Conservation (phyloP, 2,797 vertebrate genomes). For the Potorous gilbertii region DNA sequence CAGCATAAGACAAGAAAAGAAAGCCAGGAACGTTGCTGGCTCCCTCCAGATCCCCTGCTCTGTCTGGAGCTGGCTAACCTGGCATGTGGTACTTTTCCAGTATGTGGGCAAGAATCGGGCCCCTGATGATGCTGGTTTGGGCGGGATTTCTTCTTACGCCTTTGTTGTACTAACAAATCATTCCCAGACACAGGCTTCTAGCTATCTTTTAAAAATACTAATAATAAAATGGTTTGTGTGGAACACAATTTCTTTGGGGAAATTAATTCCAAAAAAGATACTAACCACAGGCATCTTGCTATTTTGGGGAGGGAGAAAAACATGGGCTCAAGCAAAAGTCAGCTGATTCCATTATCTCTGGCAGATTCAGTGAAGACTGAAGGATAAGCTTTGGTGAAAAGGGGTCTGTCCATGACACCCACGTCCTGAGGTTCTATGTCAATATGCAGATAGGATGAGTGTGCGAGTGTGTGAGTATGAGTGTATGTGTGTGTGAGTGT, state of each 20-base stretch:
- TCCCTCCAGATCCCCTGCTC: slow-evolving; percentile 50
- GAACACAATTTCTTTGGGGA: slow-evolving; percentile 71
- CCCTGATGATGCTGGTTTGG: slow-evolving; percentile 70
- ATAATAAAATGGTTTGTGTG: slow-evolving; percentile 49
- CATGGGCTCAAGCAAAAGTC: slow-evolving; percentile 41
- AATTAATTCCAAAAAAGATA: slow-evolving; percentile 75
- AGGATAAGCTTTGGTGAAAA: slow-evolving; percentile 41
- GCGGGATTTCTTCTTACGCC: slow-evolving; percentile 70
- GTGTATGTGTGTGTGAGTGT: too few relatives aligned
- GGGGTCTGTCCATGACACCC: slow-evolving; percentile 29
- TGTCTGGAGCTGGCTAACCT: slow-evolving; percentile 44
- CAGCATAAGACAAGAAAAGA: slow-evolving; percentile 54
- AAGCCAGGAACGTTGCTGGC: slow-evolving; percentile 74
- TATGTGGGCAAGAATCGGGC: slow-evolving; percentile 49
- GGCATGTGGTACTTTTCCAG: background rate
- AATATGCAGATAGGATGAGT: background rate
- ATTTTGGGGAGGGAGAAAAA: slow-evolving; percentile 72
- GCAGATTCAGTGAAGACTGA: slow-evolving; percentile 26
- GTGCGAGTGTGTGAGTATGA: background rate
- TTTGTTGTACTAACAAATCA: slow-evolving; percentile 79
- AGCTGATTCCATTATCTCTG: slow-evolving; percentile 51
- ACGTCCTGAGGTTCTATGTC: slow-evolving; percentile 47
- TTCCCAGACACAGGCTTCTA: slow-evolving; percentile 72
- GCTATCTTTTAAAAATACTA: slow-evolving; percentile 71
- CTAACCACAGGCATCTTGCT: slow-evolving; percentile 72